phyloP scores from a whole-genome alignment of 53 echinoderm and acorn worm genomes.

The Echinarachnius parma region DNA sequence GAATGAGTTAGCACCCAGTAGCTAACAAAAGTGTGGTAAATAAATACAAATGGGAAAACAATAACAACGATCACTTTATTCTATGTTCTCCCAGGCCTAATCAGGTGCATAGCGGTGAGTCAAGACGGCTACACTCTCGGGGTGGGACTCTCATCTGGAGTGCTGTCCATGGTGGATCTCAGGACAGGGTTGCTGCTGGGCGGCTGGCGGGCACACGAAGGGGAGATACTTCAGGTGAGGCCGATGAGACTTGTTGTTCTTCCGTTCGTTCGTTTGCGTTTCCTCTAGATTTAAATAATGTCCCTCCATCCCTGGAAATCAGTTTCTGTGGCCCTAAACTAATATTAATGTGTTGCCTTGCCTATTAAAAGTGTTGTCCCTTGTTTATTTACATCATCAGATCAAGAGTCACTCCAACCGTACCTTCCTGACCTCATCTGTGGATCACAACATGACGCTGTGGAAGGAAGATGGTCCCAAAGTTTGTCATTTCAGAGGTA shows the following conservation, averaged over 20 bases:
- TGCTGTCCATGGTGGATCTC: constrained; percentile 88
- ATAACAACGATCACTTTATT: too few species aligned
- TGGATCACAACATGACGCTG: constrained; percentile 75
- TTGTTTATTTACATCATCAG: too few species aligned
- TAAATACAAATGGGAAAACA: too few species aligned
- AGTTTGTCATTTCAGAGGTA: constrained; percentile 80
- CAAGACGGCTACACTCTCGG: constrained; percentile 76
- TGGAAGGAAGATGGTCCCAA: constrained; percentile 85
- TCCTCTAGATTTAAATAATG: too few species aligned
- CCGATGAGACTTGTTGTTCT: background rate
- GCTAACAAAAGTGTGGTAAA: too few species aligned
- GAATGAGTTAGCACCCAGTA: too few species aligned
- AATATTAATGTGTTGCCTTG: too few species aligned
- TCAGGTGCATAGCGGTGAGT: constrained; percentile 84
- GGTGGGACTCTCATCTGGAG: constrained; percentile 88
- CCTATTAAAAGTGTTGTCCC: too few species aligned
- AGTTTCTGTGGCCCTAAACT: too few species aligned
- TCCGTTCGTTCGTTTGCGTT: too few species aligned
- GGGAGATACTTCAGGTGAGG: constrained; percentile 87
- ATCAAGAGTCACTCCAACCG: constrained; percentile 71
- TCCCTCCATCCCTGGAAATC: too few species aligned
- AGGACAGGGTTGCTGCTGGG: constrained; percentile 82
- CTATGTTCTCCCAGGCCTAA: constrained; percentile 59
- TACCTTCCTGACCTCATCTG: constrained; percentile 85
- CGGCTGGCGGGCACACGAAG: constrained; percentile 93